phyloP scores from a whole-genome alignment of 2,888 invertebrate species.

The Limnephilus marmoratus region DNA sequence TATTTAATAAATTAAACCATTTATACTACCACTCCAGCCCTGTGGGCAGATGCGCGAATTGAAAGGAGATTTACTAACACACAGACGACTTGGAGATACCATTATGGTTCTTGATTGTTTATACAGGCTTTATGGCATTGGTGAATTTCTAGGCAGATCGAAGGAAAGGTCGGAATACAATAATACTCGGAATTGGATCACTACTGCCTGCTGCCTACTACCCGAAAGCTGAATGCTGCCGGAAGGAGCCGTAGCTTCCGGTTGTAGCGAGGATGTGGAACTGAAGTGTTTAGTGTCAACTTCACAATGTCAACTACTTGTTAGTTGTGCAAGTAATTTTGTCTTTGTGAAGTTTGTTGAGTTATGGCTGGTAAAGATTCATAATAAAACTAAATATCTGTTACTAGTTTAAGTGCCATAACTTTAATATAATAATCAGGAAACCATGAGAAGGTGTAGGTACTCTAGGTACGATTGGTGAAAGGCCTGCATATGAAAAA shows the following conservation, averaged over 20 bases:
- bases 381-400: neutral
- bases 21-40: neutral
- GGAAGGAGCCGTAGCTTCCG: conserved; percentile 31
- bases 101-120: conserved; percentile 1
- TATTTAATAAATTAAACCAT: neutral
- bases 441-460: neutral
- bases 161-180: conserved; percentile 24
- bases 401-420: neutral
- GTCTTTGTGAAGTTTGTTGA: neutral
- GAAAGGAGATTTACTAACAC: conserved; percentile 29
- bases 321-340: neutral
- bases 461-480: neutral
- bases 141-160: neutral
- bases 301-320: neutral
- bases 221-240: neutral
- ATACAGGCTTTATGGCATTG: conserved; percentile 13
- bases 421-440: neutral
- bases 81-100: neutral
- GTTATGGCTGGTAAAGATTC: neutral
- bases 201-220: neutral
- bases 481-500: neutral
- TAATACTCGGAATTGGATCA: conserved; percentile 34
- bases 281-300: neutral
- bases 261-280: neutral
- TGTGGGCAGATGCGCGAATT: conserved; percentile 42